phyloP scores from a whole-genome alignment of 2,888 invertebrate genomes.

The Pinctada fucata region DNA sequence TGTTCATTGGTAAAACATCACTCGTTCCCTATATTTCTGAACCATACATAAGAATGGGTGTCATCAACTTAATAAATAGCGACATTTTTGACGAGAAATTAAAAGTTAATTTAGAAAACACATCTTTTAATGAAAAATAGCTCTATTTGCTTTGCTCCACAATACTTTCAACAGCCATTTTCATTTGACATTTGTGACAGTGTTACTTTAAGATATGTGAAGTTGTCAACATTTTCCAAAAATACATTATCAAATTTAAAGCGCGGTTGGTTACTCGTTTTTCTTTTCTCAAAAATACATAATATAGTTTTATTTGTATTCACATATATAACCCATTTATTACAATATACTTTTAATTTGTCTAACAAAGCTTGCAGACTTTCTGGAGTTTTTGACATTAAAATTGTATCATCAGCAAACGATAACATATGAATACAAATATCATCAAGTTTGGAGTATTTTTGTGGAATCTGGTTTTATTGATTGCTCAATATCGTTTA shows the following conservation, averaged over 20 bases:
- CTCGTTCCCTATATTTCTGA: not conserved
- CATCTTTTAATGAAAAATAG: not conserved
- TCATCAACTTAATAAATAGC: not conserved
- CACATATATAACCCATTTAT: not conserved
- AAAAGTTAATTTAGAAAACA: not conserved
- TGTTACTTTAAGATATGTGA: not conserved
- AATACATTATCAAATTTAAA: not conserved
- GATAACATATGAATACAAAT: not conserved
- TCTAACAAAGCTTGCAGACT: not conserved
- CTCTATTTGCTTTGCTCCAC: not conserved
- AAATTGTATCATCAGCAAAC: not conserved
- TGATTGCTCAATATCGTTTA: not conserved
- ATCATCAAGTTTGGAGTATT: not conserved
- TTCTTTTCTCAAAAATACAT: constrained; percentile 1
- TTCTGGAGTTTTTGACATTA: not conserved
- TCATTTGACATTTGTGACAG: not conserved
- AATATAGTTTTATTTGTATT: not conserved
- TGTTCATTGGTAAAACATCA: not conserved
- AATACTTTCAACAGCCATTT: not conserved
- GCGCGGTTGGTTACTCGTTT: not conserved
- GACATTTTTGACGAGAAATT: not conserved
- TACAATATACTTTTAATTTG: not conserved
- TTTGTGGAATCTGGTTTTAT: not conserved
- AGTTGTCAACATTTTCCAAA: not conserved
- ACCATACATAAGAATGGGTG: not conserved